Evolutionary conservation across 2,797 vertebrate genomes (phyloP).

Genomic region (Molossus molossus): DNA sequence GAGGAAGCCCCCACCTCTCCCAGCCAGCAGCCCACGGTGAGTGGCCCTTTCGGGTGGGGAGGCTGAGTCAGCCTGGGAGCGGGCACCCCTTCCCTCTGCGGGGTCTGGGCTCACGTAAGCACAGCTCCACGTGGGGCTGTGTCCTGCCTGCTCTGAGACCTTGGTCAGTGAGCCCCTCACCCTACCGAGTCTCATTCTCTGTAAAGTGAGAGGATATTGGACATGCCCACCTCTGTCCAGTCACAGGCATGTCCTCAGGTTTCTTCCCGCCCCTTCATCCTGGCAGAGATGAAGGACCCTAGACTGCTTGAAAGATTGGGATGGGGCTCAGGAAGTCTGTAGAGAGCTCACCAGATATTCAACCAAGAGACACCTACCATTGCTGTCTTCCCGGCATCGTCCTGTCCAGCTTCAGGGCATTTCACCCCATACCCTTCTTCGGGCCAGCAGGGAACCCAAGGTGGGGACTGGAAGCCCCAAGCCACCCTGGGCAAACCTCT

Average conservation of each 20-base stretch:
- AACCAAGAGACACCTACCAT: not conserved
- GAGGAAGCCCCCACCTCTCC: not conserved
- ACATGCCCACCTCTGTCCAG: not conserved
- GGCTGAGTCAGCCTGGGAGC: not conserved
- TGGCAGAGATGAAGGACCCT: not conserved
- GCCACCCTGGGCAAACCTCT: not conserved
- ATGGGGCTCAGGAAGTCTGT: not conserved
- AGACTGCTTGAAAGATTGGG: not conserved
- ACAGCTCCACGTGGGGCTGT: too few species aligned
- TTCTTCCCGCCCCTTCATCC: not conserved
- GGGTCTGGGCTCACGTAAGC: not conserved
- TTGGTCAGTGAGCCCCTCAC: not conserved
- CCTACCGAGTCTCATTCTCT: rapidly evolving
- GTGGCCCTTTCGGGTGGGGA: not conserved
- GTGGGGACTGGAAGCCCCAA: not conserved
- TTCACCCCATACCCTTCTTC: not conserved
- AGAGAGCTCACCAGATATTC: not conserved
- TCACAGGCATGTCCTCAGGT: too few species aligned
- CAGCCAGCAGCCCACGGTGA: rapidly evolving
- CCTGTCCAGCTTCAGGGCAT: not conserved
- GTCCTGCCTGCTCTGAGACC: not conserved
- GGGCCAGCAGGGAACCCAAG: not conserved
- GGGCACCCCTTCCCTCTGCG: not conserved
- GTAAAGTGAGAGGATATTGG: not conserved
- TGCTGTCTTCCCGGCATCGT: not conserved